Evolutionary conservation across 2,888 invertebrate genomes (phyloP).

Genomic region (Caenorhabditis sp.): DNA sequence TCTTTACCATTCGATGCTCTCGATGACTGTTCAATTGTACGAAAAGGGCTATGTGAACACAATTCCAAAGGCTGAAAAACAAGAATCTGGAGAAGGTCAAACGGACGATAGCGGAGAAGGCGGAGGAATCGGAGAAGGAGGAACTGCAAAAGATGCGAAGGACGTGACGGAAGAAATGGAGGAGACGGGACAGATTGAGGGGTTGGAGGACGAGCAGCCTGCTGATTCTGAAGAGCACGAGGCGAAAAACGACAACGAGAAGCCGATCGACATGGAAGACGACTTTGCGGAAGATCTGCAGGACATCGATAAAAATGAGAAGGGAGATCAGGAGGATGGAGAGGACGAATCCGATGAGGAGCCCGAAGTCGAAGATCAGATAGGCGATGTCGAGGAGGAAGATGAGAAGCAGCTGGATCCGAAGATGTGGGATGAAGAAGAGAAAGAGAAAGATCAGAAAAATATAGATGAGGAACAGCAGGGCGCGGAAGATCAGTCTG

Average conservation of each 20-base stretch:
- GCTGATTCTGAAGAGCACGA: slow-evolving; percentile 85
- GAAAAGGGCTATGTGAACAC: slow-evolving; percentile 90
- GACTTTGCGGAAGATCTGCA: slow-evolving; percentile 77
- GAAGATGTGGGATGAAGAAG: slow-evolving; percentile 95
- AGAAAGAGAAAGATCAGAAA: slow-evolving; percentile 81
- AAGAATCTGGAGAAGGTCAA: slow-evolving; percentile 85
- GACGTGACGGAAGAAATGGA: slow-evolving; percentile 96
- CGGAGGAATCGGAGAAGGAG: slow-evolving; percentile 73
- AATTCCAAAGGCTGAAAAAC: slow-evolving; percentile 79
- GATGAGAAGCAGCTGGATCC: slow-evolving; percentile 90
- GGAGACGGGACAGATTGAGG: slow-evolving; percentile 80
- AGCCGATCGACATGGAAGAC: slow-evolving; percentile 79
- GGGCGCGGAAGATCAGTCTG: slow-evolving; percentile 68
- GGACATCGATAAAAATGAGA: slow-evolving; percentile 80
- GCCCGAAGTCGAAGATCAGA: slow-evolving; percentile 67
- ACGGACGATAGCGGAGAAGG: slow-evolving; percentile 69
- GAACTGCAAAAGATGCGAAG: slow-evolving; percentile 84
- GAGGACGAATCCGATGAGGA: slow-evolving; percentile 78
- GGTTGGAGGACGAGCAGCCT: slow-evolving; percentile 65
- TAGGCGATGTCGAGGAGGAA: slow-evolving; percentile 81
- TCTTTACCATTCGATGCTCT: slow-evolving; percentile 55
- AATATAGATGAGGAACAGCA: slow-evolving; percentile 83
- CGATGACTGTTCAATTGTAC: slow-evolving; percentile 60
- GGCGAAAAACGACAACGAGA: slow-evolving; percentile 70
- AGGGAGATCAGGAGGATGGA: slow-evolving; percentile 83